phyloP scores from a whole-genome alignment of 1,140 invertebrate genomes.

The Bombus difficillimus region DNA sequence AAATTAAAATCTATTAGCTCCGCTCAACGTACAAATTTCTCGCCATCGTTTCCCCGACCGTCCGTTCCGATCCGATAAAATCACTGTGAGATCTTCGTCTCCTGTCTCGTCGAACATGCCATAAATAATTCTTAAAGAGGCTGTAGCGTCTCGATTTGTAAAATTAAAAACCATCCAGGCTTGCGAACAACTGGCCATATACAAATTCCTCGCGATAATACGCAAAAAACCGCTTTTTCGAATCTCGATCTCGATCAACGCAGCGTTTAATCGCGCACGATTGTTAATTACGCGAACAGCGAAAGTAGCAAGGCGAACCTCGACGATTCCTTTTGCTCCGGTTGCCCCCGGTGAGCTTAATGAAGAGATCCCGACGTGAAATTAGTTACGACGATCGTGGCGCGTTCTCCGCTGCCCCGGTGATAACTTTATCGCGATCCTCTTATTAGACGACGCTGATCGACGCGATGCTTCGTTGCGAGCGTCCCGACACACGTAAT shows the following conservation, averaged over 20 bases:
- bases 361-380: constrained; percentile 13
- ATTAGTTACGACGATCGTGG: neutral
- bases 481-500: constrained; percentile 33
- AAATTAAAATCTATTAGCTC: too few relatives aligned
- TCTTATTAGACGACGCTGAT: constrained; percentile 30
- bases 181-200: neutral
- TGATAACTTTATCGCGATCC: constrained; percentile 27
- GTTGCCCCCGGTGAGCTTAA: neutral
- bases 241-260: neutral
- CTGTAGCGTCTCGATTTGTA: neutral
- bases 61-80: too few relatives aligned
- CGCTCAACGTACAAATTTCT: too few relatives aligned
- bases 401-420: neutral
- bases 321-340: neutral
- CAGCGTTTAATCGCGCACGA: neutral
- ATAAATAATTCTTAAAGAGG: neutral
- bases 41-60: too few relatives aligned
- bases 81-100: neutral
- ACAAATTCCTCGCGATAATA: neutral
- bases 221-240: too few relatives aligned
- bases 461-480: constrained; percentile 27
- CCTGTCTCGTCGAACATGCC: neutral
- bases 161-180: neutral
- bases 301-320: neutral
- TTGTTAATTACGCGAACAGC: neutral